A percentile compares a stretch with the other conserved stretches of the same genome.
Conservation (phyloP, 2,797 vertebrate genomes). For the Fringilla coelebs region DNA sequence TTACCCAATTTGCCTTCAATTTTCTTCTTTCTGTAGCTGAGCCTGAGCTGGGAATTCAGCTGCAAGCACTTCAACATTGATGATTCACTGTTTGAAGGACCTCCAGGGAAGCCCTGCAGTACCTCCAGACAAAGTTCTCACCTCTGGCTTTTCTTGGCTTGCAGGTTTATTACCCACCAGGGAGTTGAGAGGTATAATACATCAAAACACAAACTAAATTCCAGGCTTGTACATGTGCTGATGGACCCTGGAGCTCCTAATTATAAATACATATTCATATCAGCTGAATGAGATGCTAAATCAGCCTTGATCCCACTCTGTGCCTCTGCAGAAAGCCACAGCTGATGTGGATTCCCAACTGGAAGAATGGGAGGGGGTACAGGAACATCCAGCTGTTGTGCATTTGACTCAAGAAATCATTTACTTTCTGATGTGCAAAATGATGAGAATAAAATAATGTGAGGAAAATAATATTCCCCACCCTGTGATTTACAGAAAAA, state of each 20-base stretch:
- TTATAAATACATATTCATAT: slow-evolving; percentile 38
- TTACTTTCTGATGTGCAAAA: slow-evolving; percentile 13
- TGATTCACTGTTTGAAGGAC: slow-evolving; percentile 62
- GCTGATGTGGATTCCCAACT: slow-evolving; percentile 21
- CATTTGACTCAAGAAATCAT: slow-evolving; percentile 5
- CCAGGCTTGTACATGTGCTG: slow-evolving; percentile 10
- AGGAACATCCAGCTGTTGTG: slow-evolving; percentile 40
- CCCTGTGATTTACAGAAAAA: not conserved
- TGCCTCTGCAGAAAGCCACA: slow-evolving; percentile 25
- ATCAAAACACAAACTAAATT: slow-evolving; percentile 29
- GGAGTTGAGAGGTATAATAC: slow-evolving; percentile 12
- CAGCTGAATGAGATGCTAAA: slow-evolving; percentile 31
- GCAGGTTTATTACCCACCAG: slow-evolving; percentile 22
- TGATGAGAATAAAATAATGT: not conserved
- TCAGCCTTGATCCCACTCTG: not conserved
- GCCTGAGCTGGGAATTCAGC: slow-evolving; percentile 19
- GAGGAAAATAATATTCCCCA: slow-evolving; percentile 11
- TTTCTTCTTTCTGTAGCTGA: not conserved
- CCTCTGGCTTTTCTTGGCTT: slow-evolving; percentile 64
- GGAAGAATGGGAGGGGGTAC: slow-evolving; percentile 2
- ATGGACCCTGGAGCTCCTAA: slow-evolving; percentile 37
- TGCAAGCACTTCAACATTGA: slow-evolving; percentile 42
- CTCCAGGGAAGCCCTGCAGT: slow-evolving; percentile 56
- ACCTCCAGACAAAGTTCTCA: slow-evolving; percentile 60
- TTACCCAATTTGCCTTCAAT: not conserved